Percentiles rank a stretch among this genome's conserved stretches.
Evolutionary conservation across 2,113 vertebrate genomes (phyloP).

Genomic region (Pachypanchax playfairii): DNA sequence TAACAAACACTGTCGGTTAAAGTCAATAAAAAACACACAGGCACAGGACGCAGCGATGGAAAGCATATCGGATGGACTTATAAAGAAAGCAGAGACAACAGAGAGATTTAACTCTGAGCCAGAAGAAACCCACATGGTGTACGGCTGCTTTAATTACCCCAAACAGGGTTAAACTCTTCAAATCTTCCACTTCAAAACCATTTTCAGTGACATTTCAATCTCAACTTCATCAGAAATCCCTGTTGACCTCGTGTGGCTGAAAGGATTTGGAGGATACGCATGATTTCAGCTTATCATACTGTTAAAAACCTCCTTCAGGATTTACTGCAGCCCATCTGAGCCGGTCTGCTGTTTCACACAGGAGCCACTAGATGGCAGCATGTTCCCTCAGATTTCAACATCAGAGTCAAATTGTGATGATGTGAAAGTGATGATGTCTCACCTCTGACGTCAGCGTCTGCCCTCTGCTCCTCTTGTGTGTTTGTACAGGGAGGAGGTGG

Average conservation of each 20-base stretch:
- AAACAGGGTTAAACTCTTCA: conserved; percentile 49
- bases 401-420: too few relatives aligned
- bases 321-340: conserved; percentile 21
- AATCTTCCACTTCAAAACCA: conserved; percentile 43
- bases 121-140: conserved; percentile 20
- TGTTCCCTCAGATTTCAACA: too few relatives aligned
- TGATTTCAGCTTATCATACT: conserved; percentile 41
- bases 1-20: neutral
- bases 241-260: conserved; percentile 20
- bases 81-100: conserved; percentile 37
- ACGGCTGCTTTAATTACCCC: conserved; percentile 49
- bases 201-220: conserved; percentile 60
- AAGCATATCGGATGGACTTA: conserved; percentile 35
- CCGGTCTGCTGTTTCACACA: neutral
- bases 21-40: conserved; percentile 2
- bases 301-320: conserved; percentile 30
- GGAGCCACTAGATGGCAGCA: conserved; percentile 32
- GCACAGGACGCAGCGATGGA: conserved; percentile 1
- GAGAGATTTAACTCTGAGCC: conserved; percentile 52
- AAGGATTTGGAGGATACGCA: conserved; percentile 28
- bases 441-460: conserved; percentile 53
- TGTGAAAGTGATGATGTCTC: neutral
- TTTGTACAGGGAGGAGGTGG: conserved; percentile 81
- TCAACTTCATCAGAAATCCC: conserved; percentile 53
- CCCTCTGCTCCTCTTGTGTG: conserved; percentile 4